Evolutionary conservation across 2,113 vertebrate genomes (phyloP), one percentile per base, ranked within the genome.

Genomic region (Diphyllodes magnificus): DNA sequence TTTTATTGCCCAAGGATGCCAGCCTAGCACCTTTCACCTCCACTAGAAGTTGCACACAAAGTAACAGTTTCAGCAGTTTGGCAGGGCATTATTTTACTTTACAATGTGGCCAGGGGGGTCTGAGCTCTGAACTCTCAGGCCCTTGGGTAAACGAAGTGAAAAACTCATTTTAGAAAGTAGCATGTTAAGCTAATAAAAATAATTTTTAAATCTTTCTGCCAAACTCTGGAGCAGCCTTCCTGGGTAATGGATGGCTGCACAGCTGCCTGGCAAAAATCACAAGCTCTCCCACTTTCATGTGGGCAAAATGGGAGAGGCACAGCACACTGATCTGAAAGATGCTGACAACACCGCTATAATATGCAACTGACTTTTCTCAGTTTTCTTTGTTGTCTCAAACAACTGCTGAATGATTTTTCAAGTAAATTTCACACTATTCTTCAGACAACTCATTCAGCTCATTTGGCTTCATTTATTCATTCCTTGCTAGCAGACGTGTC

Each of bases 391-490:
- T 86, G 45, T 82, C 63, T 70, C 59, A 91, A 91, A 81, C 27
- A 84, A 90, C 85, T 80, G 31, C 70, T 81, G 92, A 95, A 86
- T 76, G 63, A 88, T 71, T 79, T 92, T 88, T 90, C 82, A 83
- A 80, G 47, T 64, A 88, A 88, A 81, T 83, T 92, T 96, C 90
- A 94, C 39, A 51, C 82, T 57, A 28, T 91, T 90, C 78, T 90
- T 95, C 70, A 92, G 81, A 92, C 71, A 86, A 85, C 73, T 90
- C 63, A 66, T 91, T 95, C 93, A 85, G 75, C 28, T 96, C 27
- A 54, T 89, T 91, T 91, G 75, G 73, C 71, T 94, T 93, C 35
- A 79, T 71, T 87, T 89, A 73, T 88, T 88, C 42, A 35, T 85
- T 79, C 35, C 56, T 92, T 78, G 39, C 47, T 88, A 88, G 86